phyloP scores from a whole-genome alignment of 2,888 invertebrate species.

The Meghimatium bilineatum region DNA sequence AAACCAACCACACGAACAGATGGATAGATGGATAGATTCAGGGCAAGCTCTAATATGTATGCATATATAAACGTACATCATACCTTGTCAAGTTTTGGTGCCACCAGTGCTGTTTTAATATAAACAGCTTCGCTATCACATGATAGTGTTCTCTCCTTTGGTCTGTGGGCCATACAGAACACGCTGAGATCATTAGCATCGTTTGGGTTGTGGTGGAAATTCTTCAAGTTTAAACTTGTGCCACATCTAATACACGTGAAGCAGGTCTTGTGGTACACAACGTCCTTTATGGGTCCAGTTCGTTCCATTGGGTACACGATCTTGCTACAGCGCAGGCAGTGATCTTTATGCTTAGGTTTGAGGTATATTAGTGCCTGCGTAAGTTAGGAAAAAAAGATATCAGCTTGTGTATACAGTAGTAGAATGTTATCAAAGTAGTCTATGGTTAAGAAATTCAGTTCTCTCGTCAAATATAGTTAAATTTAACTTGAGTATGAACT shows the following conservation, averaged over 20 bases:
- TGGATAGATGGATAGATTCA: too few species aligned
- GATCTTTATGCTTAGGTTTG: constrained; percentile 49
- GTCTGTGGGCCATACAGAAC: constrained; percentile 65
- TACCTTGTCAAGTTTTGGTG: constrained; percentile 56
- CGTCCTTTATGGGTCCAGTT: constrained; percentile 62
- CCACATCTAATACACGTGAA: constrained; percentile 64
- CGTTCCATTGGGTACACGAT: constrained; percentile 69
- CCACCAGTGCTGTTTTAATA: constrained; percentile 61
- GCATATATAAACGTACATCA: too few species aligned
- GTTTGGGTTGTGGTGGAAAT: constrained; percentile 63
- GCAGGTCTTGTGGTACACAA: constrained; percentile 66
- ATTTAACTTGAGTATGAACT: too few species aligned
- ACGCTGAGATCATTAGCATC: constrained; percentile 63
- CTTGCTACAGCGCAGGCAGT: constrained; percentile 62
- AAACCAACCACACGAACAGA: too few species aligned
- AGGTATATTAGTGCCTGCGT: constrained; percentile 33
- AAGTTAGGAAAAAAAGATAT: background rate
- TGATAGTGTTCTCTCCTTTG: constrained; percentile 56
- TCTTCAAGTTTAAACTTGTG: constrained; percentile 61
- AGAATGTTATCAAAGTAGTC: too few species aligned
- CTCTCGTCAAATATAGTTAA: too few species aligned
- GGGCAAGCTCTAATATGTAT: too few species aligned
- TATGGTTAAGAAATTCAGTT: too few species aligned
- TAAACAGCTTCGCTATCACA: constrained; percentile 60
- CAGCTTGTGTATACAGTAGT: background rate